phyloP scores from a whole-genome alignment of 2,113 vertebrate genomes.

The Myotis yumanensis region DNA sequence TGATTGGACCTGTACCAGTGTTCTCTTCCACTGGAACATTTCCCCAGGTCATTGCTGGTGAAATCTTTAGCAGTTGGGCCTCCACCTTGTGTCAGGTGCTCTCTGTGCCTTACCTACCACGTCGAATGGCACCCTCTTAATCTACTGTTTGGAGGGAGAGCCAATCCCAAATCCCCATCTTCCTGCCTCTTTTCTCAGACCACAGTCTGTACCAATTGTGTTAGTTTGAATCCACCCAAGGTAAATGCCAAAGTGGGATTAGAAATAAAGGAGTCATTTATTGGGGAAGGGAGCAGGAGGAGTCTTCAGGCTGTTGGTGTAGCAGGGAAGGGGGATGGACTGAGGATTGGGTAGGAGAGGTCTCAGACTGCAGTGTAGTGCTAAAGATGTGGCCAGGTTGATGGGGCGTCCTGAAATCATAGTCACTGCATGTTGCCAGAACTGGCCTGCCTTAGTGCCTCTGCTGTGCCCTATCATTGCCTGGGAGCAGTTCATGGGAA shows the following conservation, averaged over 20 bases:
- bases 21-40: neutral
- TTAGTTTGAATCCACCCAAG: conserved; percentile 1
- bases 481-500: neutral
- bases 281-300: neutral
- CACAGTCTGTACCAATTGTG: neutral
- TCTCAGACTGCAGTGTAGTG: neutral
- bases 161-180: neutral
- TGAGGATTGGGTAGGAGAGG: neutral
- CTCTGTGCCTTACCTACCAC: neutral
- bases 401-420: neutral
- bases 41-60: neutral
- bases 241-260: neutral
- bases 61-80: neutral
- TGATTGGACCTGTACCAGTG: neutral
- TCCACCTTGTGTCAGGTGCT: neutral
- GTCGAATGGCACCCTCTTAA: neutral
- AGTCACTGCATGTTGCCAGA: neutral
- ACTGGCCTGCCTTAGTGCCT: neutral
- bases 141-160: neutral
- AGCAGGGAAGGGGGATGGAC: neutral
- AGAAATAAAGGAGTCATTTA: conserved; percentile 14
- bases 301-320: neutral
- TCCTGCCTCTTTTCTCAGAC: neutral
- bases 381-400: neutral
- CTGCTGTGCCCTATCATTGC: neutral